phyloP scores from a whole-genome alignment of 2,888 invertebrate genomes.

The Ornithoptera alexandrae region DNA sequence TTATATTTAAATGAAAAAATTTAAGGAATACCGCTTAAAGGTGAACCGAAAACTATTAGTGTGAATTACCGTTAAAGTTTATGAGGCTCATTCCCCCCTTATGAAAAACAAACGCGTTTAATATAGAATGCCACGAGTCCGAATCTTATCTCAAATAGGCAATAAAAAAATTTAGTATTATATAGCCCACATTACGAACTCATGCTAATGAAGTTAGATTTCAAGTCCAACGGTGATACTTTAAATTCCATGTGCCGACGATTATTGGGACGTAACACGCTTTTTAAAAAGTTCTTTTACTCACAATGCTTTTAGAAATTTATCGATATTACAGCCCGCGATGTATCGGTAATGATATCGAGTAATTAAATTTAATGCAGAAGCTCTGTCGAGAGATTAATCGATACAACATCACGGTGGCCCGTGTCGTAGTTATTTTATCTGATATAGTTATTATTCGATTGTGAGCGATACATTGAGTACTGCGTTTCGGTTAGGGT shows the following conservation, averaged over 20 bases:
- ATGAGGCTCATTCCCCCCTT: background rate
- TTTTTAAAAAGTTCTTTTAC: slow-evolving; percentile 9
- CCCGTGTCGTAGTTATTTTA: slow-evolving; percentile 3
- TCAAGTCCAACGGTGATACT: slow-evolving; percentile 7
- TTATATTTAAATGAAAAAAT: background rate
- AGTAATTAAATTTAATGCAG: slow-evolving; percentile 26
- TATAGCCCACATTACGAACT: slow-evolving; percentile 1
- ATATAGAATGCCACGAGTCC: slow-evolving; percentile 9
- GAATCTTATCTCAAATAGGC: slow-evolving; percentile 20
- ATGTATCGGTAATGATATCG: slow-evolving; percentile 9
- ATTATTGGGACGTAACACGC: slow-evolving; percentile 15
- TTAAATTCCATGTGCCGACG: slow-evolving; percentile 9
- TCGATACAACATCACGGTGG: slow-evolving; percentile 20
- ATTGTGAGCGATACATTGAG: slow-evolving; percentile 10
- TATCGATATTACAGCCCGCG: slow-evolving; percentile 16
- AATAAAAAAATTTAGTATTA: slow-evolving; percentile 16
- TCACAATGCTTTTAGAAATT: slow-evolving; percentile 26
- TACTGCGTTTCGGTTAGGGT: slow-evolving; percentile 4
- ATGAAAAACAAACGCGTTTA: slow-evolving; percentile 9
- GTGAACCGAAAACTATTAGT: background rate
- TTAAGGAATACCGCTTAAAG: background rate
- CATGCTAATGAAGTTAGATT: slow-evolving; percentile 21
- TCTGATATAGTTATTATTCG: background rate
- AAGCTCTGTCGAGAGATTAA: slow-evolving; percentile 23
- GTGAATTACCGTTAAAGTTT: slow-evolving; percentile 4